Evolutionary conservation across 2,888 invertebrate species (phyloP).

Genomic region (Pemphredon lugubris): DNA sequence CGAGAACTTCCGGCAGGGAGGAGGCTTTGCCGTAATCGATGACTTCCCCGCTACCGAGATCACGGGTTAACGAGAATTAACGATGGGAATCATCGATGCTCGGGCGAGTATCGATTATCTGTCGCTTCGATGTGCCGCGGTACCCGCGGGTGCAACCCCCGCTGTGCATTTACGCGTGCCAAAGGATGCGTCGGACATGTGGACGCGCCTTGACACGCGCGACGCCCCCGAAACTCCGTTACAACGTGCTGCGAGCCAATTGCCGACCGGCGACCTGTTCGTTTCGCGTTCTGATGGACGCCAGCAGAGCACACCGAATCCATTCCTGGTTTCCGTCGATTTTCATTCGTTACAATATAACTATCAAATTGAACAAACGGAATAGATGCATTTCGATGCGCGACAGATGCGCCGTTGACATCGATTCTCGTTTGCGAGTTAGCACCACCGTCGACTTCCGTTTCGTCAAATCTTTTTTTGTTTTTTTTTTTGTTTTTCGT

Average conservation of each 20-base stretch:
- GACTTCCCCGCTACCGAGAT: too few relatives aligned
- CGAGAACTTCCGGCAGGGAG: too few relatives aligned
- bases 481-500: too few relatives aligned
- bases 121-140: constrained; percentile 62
- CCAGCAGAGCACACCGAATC: neutral
- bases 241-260: constrained; percentile 34
- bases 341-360: too few relatives aligned
- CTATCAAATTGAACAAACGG: too few relatives aligned
- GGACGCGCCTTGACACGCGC: constrained; percentile 56
- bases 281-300: constrained; percentile 55
- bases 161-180: constrained; percentile 54
- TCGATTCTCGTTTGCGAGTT: too few relatives aligned
- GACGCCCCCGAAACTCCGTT: constrained; percentile 49
- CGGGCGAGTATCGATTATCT: constrained; percentile 74
- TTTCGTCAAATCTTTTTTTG: too few relatives aligned
- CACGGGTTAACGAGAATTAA: constrained; percentile 33
- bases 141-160: constrained; percentile 36
- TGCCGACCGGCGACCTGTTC: constrained; percentile 33
- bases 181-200: constrained; percentile 54
- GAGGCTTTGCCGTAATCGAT: too few relatives aligned
- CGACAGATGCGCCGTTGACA: too few relatives aligned
- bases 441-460: too few relatives aligned
- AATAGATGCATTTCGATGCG: too few relatives aligned
- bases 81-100: constrained; percentile 74
- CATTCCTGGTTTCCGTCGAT: neutral